Base-by-base conservation (phyloP, 2,888 invertebrate genomes). In the Drosophila diplacantha region DNA sequence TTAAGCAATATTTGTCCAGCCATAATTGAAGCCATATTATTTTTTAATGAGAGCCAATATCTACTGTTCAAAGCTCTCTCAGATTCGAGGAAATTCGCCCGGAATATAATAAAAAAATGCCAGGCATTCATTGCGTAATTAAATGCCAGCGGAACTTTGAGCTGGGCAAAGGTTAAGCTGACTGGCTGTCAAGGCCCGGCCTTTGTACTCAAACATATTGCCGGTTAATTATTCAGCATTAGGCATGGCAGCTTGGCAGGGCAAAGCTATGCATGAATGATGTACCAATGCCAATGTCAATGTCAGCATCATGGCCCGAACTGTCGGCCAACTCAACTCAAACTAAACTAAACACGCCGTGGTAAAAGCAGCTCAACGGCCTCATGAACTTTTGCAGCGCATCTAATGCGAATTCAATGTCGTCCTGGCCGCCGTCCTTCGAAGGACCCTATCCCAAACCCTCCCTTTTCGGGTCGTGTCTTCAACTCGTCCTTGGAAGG, bases 331-430 rank as follows among this genome's bases (percentile, higher is more conserved):
- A 50, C 39, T 39, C 14, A 16, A 29, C 44, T 46, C 18, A 14
- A 46, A 46, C 44, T 20, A 32, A 46, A 46, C 60, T 64, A 64
- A 80, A 77, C 70, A 69, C 64, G 66, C 68, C 54, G 66, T 3
- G 44, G 44, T 65, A 70, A 69, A 43, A 65, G 50, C 65, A 66
- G 62, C 52, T 67, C 68, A 77, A 78, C 52, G 73, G 74, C 80
- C 76, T 64, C 57, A 69, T 73, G 71, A 81, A 71, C 80, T 77
- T 79, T 70, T 65, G 64, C 65, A 74, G 77, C 69, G 62, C 63
- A 76, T 71, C 81, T 83, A 83, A 83, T 78, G 75, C 65, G 81
- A 65, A 74, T 78, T 71, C 81, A 81, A 83, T 81, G 80, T 71
- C 81, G 64, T 39, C 47, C 38, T 22, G 39, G 16, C 38, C 39